Evolutionary conservation across 2,113 vertebrate genomes (phyloP).

Genomic region (Varanus komodoensis): DNA sequence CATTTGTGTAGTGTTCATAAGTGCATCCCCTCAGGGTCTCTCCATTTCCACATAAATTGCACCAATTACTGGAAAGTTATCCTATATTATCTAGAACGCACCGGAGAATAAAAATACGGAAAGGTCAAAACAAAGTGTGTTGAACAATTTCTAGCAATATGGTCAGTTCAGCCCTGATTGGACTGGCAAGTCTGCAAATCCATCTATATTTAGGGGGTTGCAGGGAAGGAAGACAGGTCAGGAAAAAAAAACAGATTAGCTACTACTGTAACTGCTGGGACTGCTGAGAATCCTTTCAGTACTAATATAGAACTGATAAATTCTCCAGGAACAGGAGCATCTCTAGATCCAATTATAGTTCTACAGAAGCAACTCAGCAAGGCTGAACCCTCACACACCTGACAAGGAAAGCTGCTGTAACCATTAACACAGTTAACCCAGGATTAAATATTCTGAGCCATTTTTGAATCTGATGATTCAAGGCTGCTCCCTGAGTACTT

Average conservation of each 20-base stretch:
- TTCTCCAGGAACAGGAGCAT: conserved; percentile 3
- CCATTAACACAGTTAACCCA: not conserved
- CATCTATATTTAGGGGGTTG: not conserved
- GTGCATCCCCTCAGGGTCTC: not conserved
- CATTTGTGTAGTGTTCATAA: not conserved
- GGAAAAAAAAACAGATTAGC: not conserved
- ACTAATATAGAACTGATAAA: not conserved
- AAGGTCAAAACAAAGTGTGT: not conserved
- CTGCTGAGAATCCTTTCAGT: not conserved
- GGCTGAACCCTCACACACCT: not conserved
- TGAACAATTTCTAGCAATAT: not conserved
- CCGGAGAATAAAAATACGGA: too few relatives aligned
- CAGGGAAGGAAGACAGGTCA: not conserved
- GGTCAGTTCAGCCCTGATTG: not conserved
- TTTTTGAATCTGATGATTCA: not conserved
- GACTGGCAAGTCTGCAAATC: not conserved
- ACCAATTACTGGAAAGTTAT: not conserved
- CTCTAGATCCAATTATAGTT: not conserved
- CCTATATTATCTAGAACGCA: not conserved
- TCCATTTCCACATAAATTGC: not conserved
- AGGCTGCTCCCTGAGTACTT: not conserved
- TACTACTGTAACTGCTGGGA: not conserved
- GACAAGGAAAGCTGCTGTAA: not conserved
- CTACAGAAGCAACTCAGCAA: not conserved
- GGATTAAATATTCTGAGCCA: not conserved